A percentile compares a stretch with the other conserved stretches of the same genome.
phyloP scores from a whole-genome alignment of 2,113 vertebrate species.

The human region DNA sequence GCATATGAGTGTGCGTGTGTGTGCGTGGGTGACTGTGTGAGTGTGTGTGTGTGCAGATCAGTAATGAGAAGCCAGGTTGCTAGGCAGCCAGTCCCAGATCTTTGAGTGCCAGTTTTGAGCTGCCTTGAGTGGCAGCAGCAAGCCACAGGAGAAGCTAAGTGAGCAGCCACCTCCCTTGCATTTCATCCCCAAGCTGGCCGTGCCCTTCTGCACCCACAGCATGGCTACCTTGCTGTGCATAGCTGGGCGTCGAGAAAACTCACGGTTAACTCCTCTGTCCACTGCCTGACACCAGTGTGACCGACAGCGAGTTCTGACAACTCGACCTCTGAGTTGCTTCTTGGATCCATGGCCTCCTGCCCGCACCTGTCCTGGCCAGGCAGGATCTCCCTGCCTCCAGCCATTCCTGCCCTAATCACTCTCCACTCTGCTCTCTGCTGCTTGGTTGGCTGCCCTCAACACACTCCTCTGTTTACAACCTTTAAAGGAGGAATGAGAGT shows the following conservation, averaged over 20 bases:
- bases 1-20: no score
- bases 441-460: background rate
- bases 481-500: background rate
- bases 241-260: background rate
- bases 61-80: slow-evolving; percentile 25
- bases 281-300: background rate
- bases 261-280: background rate
- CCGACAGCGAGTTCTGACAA: rapidly evolving
- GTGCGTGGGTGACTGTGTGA: background rate
- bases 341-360: background rate
- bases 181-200: background rate
- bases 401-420: rapidly evolving
- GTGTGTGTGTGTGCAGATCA: rapidly evolving
- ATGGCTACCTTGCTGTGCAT: background rate
- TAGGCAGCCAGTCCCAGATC: slow-evolving; percentile 17
- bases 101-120: background rate
- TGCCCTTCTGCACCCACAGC: rapidly evolving
- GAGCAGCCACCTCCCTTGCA: background rate
- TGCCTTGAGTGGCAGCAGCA: background rate
- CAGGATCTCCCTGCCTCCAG: background rate
- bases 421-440: rapidly evolving
- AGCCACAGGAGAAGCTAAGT: background rate
- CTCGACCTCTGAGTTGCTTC: background rate
- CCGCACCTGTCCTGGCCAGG: background rate
- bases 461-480: rapidly evolving